These are phyloP conservation scores for Metacarcinus magister DNA, from an alignment of 2,888 invertebrate species.

Conservation along the genomic window DNA sequence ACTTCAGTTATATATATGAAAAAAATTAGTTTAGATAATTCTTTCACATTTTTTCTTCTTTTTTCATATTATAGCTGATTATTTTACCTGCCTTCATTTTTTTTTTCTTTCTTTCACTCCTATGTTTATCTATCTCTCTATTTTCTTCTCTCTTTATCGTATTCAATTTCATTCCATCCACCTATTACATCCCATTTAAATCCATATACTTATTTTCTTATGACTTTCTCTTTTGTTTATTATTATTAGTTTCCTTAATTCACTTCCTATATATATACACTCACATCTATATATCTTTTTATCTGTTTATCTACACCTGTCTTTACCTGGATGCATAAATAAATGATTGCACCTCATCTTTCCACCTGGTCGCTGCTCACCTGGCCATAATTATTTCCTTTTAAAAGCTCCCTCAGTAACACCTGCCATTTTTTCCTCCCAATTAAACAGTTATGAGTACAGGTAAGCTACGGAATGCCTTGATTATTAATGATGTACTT, in stretches of 20 bases:
- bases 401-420: background rate
- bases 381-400: no score
- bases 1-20: no score
- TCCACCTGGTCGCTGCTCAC: no score
- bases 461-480: conserved; percentile 22
- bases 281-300: background rate
- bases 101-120: background rate
- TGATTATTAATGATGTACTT: background rate
- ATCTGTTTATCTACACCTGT: background rate
- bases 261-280: background rate
- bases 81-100: no score
- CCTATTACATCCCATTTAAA: background rate
- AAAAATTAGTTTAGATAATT: no score
- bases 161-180: background rate
- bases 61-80: no score
- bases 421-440: conserved; percentile 29
- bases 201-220: background rate
- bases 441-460: background rate
- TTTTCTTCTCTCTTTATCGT: background rate
- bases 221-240: background rate
- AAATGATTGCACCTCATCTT: background rate
- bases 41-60: no score
- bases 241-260: no score
- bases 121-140: background rate
- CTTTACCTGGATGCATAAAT: no score